Evolutionary conservation across 2,113 vertebrate species (phyloP).

Genomic region (Vireo altiloquus): DNA sequence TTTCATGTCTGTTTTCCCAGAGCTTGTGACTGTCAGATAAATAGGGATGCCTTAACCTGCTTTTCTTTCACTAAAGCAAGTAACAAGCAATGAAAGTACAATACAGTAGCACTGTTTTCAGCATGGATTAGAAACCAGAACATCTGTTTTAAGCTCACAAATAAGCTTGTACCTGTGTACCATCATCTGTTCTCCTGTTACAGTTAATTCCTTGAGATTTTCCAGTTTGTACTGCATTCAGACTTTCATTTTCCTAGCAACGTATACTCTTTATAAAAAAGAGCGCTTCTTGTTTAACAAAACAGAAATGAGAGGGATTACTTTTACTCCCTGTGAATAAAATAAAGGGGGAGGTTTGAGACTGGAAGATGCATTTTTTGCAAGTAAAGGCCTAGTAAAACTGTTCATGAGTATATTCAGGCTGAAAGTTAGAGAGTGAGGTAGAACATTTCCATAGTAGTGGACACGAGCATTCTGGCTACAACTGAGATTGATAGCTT

Average conservation of each 20-base stretch:
- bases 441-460: not conserved
- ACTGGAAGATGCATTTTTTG: not conserved
- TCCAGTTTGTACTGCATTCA: not conserved
- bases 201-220: not conserved
- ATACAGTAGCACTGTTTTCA: not conserved
- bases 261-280: not conserved
- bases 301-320: not conserved
- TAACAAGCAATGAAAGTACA: not conserved
- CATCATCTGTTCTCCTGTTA: not conserved
- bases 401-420: not conserved
- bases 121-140: not conserved
- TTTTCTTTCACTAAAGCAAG: not conserved
- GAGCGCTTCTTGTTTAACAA: not conserved
- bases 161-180: not conserved
- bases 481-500: not conserved
- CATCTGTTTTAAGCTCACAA: not conserved
- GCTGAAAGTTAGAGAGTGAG: not conserved
- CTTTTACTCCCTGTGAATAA: not conserved
- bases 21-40: not conserved
- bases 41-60: not conserved
- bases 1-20: not conserved
- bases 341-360: not conserved
- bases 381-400: not conserved
- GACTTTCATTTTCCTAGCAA: not conserved
- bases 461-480: not conserved